Base-by-base conservation (phyloP, 2,888 invertebrate genomes). In the Leucophenga montana region DNA sequence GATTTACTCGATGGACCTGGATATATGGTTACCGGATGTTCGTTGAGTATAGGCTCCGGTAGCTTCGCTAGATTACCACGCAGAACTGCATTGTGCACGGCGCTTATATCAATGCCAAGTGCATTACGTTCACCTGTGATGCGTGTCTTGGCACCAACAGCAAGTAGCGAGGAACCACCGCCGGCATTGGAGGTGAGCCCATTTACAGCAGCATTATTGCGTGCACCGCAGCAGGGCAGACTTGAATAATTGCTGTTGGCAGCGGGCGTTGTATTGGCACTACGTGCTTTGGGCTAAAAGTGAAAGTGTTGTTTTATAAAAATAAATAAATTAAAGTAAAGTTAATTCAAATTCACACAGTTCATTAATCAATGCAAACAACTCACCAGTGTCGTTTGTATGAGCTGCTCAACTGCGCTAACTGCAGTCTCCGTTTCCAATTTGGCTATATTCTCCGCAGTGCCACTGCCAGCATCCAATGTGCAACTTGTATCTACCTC, bases 341-440 rank as follows among this genome's bases (percentile, higher is more conserved):
- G 73, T 75, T 78, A 78, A 77, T 75, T 80, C 77, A 64, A 70
- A 27, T 39, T 39, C 39, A 39, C 8, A 39, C 39, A 39, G 39
- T 39, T 39, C 9, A 8, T 4, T 2, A 27, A 3, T 27, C 27
- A 27, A 27, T 27, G 27, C 27, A 27, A 27, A 27, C 27, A 79
- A 90, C 92, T 91, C 90, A 95, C 95, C 90, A 95, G 91, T 83
- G 95, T 95, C 70, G 95, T 95, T 90, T 95, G 84, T 72, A 81
- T 85, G 68, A 80, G 81, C 33, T 75, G 80, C 73, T 61, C 61
- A 1, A 39, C 61, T 8, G 5, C 18, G 16, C 1, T 39, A n/a
- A 16, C 18, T 18, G 61, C 57, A 73, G 74, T 73, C 75, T 81
- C 83, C 9, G 78, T 59, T n/a, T 54, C 76, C 75, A 83, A 79